Evolutionary conservation across 2,113 vertebrate genomes (phyloP), one percentile per base, ranked within the genome.

Genomic region (Callorhinus ursinus): DNA sequence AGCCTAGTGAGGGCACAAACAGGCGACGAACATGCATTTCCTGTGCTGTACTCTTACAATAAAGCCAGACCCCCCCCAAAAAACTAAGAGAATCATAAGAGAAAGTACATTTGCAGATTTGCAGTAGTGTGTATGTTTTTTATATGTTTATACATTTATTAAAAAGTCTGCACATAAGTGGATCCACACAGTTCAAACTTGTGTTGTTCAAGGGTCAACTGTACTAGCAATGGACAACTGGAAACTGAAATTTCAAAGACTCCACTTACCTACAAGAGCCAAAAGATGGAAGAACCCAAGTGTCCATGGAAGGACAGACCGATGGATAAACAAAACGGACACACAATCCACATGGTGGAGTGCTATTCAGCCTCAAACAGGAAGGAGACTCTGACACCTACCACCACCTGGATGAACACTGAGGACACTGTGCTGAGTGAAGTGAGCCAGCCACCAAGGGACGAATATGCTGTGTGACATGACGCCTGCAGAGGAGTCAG

Each of bases 381-480:
- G 72, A 39, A 53, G 76, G 61, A 4, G 1, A 31, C 4, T 13
- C 33, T 1, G 59, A 9, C 74, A 39, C 33, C 33, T 1, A 22
- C 13, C 49, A 0, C 51, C 11, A 24, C 65, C 2, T 2, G 31
- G 22, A 28, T 12, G 33, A 21, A 2, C 55, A 67, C 8, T 3
- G 10, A 59, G 53, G 53, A 13, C 36, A 11, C 6, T 4, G 4
- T 15, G 12, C 61, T 15, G 16, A 22, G 49, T 22, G 76, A 16
- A 3, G 3, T 28, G 6, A n/a, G 49, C 89, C 49, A 4, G n/a
- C 24, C 26, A 24, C 61, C 1, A 42, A 49, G 53, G 49, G 28
- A 26, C 36, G 33, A 28, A 22, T 6, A 22, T 6, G 18, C 19
- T 46, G 13, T 13, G 51, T 12, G 12, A 18, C 1, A 0, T 0